These are phyloP conservation scores for Macropis europaea DNA, from an alignment of 2,888 invertebrate genomes.

Conservation along the genomic window DNA sequence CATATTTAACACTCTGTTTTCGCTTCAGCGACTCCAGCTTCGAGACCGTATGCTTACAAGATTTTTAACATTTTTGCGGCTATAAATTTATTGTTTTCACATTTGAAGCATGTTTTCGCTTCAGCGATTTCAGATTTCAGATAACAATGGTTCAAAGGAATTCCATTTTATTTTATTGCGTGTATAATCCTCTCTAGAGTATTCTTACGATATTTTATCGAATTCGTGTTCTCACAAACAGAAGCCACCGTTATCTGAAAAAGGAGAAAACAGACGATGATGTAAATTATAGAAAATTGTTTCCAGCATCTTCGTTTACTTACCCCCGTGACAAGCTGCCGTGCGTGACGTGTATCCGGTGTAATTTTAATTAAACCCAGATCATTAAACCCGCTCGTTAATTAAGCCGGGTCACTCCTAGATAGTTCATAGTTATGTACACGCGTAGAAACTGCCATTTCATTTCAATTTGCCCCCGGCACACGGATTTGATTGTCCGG, in stretches of 20 bases:
- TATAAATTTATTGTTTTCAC: too few species aligned
- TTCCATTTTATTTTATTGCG: too few species aligned
- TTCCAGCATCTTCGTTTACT: conserved; percentile 11
- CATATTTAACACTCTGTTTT: not conserved
- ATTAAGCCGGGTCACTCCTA: not conserved
- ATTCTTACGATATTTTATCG: too few species aligned
- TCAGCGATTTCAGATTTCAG: too few species aligned
- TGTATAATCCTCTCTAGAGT: too few species aligned
- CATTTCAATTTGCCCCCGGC: not conserved
- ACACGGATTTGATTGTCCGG: not conserved
- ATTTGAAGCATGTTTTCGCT: too few species aligned
- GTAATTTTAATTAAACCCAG: conserved; percentile 22
- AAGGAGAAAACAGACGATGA: conserved; percentile 11
- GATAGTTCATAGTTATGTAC: not conserved
- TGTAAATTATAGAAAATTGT: conserved; percentile 35
- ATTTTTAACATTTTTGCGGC: too few species aligned
- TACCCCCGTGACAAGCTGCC: conserved; percentile 17
- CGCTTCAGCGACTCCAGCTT: too few species aligned
- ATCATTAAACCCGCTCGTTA: conserved; percentile 20
- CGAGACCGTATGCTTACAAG: too few species aligned
- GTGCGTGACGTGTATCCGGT: conserved; percentile 11
- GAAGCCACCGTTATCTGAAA: conserved; percentile 4
- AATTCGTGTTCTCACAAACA: too few species aligned
- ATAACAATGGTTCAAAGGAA: too few species aligned
- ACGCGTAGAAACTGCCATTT: not conserved